A percentile compares a stretch with the other conserved stretches of the same genome.
phyloP scores from a whole-genome alignment of 2,888 invertebrate species.

The Eutolmus rufibarbis region DNA sequence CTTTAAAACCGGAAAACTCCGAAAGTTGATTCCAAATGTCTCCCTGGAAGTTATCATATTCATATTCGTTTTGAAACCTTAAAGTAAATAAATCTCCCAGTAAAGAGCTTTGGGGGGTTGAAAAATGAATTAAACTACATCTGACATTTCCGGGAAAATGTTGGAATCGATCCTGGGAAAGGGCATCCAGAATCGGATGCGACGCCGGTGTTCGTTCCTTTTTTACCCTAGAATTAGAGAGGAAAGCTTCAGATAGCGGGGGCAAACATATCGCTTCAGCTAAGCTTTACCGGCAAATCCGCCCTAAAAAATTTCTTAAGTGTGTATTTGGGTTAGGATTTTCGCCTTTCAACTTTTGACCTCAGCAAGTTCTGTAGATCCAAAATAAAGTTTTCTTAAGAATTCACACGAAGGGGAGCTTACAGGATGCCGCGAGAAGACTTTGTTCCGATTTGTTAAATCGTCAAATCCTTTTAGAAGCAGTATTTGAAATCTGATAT shows the following conservation, averaged over 20 bases:
- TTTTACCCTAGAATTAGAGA: not conserved
- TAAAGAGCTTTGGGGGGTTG: not conserved
- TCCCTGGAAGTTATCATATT: not conserved
- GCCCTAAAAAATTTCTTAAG: slow-evolving; percentile 8
- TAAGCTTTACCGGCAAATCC: slow-evolving; percentile 5
- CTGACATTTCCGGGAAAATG: not conserved
- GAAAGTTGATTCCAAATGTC: not conserved
- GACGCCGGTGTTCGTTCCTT: not conserved
- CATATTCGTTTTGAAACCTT: not conserved
- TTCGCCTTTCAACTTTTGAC: slow-evolving; percentile 21
- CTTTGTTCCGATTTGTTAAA: not conserved
- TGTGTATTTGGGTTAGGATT: slow-evolving; percentile 8
- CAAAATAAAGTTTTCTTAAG: not conserved
- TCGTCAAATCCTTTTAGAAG: not conserved
- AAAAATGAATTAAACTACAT: not conserved
- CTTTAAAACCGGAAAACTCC: not conserved
- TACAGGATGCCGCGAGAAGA: not conserved
- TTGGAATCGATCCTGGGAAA: not conserved
- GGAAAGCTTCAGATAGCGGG: not conserved
- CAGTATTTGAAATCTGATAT: not conserved
- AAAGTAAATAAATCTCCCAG: not conserved
- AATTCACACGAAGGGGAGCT: not conserved
- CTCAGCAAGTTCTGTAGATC: not conserved
- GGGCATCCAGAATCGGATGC: not conserved
- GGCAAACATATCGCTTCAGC: slow-evolving; percentile 1